Evolutionary conservation across 2,888 invertebrate genomes (phyloP).

Genomic region (Pristionchus fissidentatus): DNA sequence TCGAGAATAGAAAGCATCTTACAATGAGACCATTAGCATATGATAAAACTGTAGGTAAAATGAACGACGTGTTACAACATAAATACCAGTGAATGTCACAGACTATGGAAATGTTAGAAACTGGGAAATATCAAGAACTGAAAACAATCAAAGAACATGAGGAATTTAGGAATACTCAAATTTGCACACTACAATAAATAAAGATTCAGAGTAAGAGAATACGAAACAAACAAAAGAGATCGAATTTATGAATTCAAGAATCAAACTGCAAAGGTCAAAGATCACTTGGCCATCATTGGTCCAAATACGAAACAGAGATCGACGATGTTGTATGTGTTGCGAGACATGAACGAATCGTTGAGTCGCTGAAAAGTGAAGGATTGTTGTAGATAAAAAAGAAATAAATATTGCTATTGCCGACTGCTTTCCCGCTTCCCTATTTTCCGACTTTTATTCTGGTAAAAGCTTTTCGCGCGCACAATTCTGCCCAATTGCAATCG

Average conservation of each 20-base stretch:
- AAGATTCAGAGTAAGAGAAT: not conserved
- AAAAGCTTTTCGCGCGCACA: too few species aligned
- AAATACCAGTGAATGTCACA: not conserved
- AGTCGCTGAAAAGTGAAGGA: not conserved
- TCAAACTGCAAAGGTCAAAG: constrained; percentile 5
- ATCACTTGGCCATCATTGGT: constrained; percentile 58
- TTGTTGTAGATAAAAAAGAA: not conserved
- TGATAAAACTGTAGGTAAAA: too few species aligned
- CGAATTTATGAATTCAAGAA: not conserved
- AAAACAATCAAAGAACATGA: too few species aligned
- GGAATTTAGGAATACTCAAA: not conserved
- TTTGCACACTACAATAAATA: not conserved
- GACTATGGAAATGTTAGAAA: too few species aligned
- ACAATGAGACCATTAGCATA: too few species aligned
- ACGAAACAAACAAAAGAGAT: not conserved
- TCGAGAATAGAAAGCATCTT: too few species aligned
- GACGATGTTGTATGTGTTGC: constrained; percentile 63
- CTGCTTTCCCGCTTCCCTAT: too few species aligned
- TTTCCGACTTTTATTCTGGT: too few species aligned
- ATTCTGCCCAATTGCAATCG: too few species aligned
- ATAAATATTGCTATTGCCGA: not conserved
- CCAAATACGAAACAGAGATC: constrained; percentile 64
- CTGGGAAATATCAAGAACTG: too few species aligned
- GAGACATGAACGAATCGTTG: constrained; percentile 51
- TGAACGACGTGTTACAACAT: too few species aligned